Base-by-base conservation (phyloP, 2,888 invertebrate genomes). In the Altica lythri region DNA sequence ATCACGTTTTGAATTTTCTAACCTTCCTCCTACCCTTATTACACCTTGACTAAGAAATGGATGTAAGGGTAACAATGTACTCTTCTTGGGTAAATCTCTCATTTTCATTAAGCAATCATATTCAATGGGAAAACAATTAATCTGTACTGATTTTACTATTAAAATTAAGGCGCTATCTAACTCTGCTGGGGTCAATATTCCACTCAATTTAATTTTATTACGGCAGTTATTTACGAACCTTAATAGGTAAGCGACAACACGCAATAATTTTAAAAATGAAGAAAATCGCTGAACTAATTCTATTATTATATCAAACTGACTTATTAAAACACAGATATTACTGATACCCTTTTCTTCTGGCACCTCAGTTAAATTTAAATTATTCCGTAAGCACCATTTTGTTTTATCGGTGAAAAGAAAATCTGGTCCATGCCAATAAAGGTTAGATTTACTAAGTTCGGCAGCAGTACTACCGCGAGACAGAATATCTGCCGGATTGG, bases 1-100 rank as follows among this genome's bases (percentile, higher is more conserved):
- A n/a, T 2, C 10, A 45, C 29, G 19, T 13, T 44, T 44, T 17
- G 56, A 42, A 43, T 53, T 40, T 16, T 34, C 30, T 8, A 57
- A 30, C 35, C 57, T 34, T 13, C 48, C 52, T 8, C 56, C 56
- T 9, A 56, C 56, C 43, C 56, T 32, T 38, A 53, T 16, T 9
- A 44, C 18, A 19, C 38, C 45, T 2, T n/a, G 16, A 17, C 44
- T 45, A 3, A 57, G 6, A 34, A 53, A 53, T 9, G 38, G 38
- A 17, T 43, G 48, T 44, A 53, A 45, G 17, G n/a, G 4, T 35
- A 42, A 30, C 9, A 57, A n/a, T n/a, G n/a, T n/a, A 8, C 22
- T 9, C 6, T 44, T 22, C 8, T 32, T 25, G 2, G 4, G 9
- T 19, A 2, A 8, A 22, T 22, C 22, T 22, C 8, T 22, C 4